phyloP scores from a whole-genome alignment of 1,140 invertebrate genomes.

The Monomorium pharaonis region DNA sequence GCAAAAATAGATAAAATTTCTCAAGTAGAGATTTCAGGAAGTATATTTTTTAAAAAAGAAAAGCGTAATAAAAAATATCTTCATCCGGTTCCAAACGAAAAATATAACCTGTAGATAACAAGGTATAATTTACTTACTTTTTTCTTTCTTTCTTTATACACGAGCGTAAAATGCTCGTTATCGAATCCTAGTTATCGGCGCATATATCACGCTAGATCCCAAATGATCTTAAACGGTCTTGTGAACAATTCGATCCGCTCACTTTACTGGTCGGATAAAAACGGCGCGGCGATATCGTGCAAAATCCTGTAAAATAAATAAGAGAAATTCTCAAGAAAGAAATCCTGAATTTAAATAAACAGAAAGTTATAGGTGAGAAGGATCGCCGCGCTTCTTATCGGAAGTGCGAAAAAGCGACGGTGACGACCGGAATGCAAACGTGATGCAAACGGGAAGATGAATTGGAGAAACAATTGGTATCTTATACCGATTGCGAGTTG shows the following conservation, averaged over 20 bases:
- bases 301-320: not conserved
- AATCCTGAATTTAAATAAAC: slow-evolving; percentile 5
- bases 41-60: no score
- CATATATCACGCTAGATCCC: no score
- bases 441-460: not conserved
- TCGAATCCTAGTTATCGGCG: not conserved
- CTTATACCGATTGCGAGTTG: not conserved
- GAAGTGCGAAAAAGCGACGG: not conserved
- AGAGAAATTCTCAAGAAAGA: slow-evolving; percentile 6
- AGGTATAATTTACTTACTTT: not conserved
- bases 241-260: slow-evolving; percentile 2
- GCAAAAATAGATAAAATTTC: not conserved
- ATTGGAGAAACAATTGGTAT: not conserved
- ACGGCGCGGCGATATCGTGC: not conserved
- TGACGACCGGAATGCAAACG: not conserved
- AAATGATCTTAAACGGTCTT: not conserved
- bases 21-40: not conserved
- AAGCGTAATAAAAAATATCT: not conserved
- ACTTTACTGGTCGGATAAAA: not conserved
- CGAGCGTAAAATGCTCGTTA: not conserved
- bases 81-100: not conserved
- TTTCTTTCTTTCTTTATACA: not conserved
- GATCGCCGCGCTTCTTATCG: not conserved
- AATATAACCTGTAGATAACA: not conserved
- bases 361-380: not conserved